phyloP scores from a whole-genome alignment of 2,113 vertebrate genomes.

The Bufo gargarizans region DNA sequence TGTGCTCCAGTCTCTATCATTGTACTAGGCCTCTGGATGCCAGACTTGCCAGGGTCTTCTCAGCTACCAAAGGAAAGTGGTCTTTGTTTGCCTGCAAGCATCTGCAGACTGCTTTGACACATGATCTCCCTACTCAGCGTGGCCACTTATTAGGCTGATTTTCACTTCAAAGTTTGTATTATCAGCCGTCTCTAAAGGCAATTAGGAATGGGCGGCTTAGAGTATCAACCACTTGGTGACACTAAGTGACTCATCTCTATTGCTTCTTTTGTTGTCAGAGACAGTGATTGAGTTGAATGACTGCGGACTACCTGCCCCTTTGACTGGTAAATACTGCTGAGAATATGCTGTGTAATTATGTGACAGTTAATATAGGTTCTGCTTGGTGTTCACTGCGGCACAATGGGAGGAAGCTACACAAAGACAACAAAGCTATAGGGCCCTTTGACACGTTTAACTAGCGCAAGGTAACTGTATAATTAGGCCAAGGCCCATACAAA shows the following conservation, averaged over 20 bases:
- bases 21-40: conserved; percentile 72
- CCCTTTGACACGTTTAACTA: conserved; percentile 77
- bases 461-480: conserved; percentile 78
- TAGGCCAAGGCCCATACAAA: conserved; percentile 67
- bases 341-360: conserved; percentile 90
- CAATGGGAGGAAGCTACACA: conserved; percentile 76
- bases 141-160: conserved; percentile 85
- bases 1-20: conserved; percentile 79
- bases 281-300: conserved; percentile 88
- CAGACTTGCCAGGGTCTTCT: conserved; percentile 73
- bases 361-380: conserved; percentile 90
- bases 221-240: conserved; percentile 82
- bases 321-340: conserved; percentile 88
- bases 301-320: conserved; percentile 78
- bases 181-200: conserved; percentile 90
- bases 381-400: conserved; percentile 78
- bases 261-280: conserved; percentile 81
- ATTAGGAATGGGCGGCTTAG: conserved; percentile 90
- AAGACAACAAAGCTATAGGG: conserved; percentile 77
- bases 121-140: conserved; percentile 74
- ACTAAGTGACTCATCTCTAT: conserved; percentile 88
- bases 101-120: conserved; percentile 78
- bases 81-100: conserved; percentile 75
- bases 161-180: conserved; percentile 90
- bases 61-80: conserved; percentile 74